Conservation (phyloP, 2,797 vertebrate species). For the Gallirallus australis region DNA sequence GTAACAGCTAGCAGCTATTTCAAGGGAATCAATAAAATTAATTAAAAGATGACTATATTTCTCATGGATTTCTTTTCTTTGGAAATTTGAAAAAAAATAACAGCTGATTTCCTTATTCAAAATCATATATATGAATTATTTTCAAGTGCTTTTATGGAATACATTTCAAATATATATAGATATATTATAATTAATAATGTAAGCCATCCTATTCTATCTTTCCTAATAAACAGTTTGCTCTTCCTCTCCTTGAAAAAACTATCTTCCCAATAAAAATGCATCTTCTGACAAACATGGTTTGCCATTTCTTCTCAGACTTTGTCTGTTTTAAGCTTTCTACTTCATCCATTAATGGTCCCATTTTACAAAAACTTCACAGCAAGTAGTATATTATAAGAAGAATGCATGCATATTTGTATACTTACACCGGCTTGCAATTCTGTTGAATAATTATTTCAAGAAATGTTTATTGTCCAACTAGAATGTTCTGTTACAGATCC, state of each 20-base stretch:
- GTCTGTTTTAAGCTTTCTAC: not conserved
- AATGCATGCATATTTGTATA: not conserved
- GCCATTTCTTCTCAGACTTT: not conserved
- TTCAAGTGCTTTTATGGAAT: not conserved
- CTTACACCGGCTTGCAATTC: not conserved
- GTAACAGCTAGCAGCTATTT: not conserved
- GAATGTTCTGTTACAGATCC: not conserved
- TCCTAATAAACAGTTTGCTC: not conserved
- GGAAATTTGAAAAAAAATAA: not conserved
- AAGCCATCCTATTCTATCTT: not conserved
- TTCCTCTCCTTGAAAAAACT: not conserved
- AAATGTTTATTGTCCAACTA: not conserved
- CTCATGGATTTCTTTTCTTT: not conserved
- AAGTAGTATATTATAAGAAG: not conserved
- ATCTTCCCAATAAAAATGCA: not conserved
- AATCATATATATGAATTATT: not conserved
- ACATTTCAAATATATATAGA: not conserved
- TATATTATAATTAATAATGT: not conserved
- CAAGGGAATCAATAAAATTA: not conserved
- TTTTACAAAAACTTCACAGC: not conserved
- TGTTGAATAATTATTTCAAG: not conserved
- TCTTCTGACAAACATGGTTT: not conserved
- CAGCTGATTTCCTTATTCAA: not conserved
- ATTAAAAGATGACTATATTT: not conserved
- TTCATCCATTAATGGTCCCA: not conserved